phyloP scores from a whole-genome alignment of 1,140 invertebrate genomes.

The Batillaria attramentaria region DNA sequence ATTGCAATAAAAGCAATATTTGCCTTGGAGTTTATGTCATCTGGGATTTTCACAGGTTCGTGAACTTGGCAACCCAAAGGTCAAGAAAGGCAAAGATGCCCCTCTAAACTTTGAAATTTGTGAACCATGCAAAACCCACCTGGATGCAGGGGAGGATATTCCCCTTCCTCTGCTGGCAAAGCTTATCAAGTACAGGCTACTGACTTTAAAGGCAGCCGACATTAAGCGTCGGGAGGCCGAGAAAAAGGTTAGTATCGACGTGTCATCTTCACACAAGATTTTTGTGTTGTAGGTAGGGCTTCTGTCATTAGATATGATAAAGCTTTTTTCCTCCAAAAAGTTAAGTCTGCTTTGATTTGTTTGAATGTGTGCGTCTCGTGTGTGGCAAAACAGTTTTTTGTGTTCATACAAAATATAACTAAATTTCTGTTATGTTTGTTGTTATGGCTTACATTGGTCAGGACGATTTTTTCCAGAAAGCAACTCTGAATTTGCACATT shows the following conservation, averaged over 20 bases:
- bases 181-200: slow-evolving; percentile 68
- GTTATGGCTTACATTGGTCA: too few species aligned
- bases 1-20: neutral
- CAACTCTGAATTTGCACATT: neutral
- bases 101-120: slow-evolving; percentile 66
- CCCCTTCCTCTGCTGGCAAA: slow-evolving; percentile 64
- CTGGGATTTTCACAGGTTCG: slow-evolving; percentile 58
- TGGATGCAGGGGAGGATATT: slow-evolving; percentile 68
- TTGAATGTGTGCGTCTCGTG: neutral
- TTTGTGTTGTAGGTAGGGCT: neutral
- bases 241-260: slow-evolving; percentile 59
- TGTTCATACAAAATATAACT: neutral
- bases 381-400: neutral
- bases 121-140: slow-evolving; percentile 64
- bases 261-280: neutral
- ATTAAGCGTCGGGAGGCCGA: slow-evolving; percentile 62
- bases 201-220: slow-evolving; percentile 65
- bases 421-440: neutral
- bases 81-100: slow-evolving; percentile 67
- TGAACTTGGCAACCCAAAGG: slow-evolving; percentile 69
- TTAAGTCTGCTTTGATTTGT: neutral
- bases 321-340: too few species aligned
- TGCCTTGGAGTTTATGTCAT: too few species aligned
- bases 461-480: slow-evolving; percentile 2
- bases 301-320: neutral